Percentiles rank a stretch among this genome's conserved stretches.
phyloP scores from a whole-genome alignment of 2,113 vertebrate genomes.

The Ramphastos sulfuratus region DNA sequence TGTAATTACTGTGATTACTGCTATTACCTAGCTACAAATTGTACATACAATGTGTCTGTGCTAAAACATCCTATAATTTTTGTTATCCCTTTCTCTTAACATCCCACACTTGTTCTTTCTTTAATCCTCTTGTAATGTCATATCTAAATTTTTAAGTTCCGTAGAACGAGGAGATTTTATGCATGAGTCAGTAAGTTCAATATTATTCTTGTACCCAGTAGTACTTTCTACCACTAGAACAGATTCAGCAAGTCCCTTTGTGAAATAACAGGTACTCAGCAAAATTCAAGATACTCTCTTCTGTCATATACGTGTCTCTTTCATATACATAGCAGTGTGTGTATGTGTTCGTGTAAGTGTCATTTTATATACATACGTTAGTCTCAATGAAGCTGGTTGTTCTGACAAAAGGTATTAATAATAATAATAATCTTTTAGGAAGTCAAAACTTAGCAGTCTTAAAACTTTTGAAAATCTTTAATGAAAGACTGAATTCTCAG shows the following conservation, averaged over 20 bases:
- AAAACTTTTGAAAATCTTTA: neutral
- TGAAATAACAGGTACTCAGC: rapidly evolving
- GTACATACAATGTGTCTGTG: neutral
- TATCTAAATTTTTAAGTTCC: neutral
- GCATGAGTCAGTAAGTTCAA: neutral
- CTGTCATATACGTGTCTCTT: rapidly evolving
- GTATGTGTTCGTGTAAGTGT: too few relatives aligned
- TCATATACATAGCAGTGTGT: neutral
- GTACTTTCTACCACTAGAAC: neutral
- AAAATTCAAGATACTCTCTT: neutral
- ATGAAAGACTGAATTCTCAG: neutral
- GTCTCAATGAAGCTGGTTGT: neutral
- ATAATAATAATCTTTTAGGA: neutral
- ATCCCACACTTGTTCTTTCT: neutral
- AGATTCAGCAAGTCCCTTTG: neutral
- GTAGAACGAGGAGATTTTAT: neutral
- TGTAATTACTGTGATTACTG: constrained; percentile 11
- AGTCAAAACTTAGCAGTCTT: neutral
- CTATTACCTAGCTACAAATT: neutral
- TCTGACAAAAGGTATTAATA: neutral
- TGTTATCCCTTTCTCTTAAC: neutral
- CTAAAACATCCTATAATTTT: neutral
- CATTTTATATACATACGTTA: neutral
- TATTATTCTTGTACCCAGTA: neutral
- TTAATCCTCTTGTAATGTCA: neutral